phyloP scores from a whole-genome alignment of 2,113 vertebrate species.

The Vireo altiloquus region DNA sequence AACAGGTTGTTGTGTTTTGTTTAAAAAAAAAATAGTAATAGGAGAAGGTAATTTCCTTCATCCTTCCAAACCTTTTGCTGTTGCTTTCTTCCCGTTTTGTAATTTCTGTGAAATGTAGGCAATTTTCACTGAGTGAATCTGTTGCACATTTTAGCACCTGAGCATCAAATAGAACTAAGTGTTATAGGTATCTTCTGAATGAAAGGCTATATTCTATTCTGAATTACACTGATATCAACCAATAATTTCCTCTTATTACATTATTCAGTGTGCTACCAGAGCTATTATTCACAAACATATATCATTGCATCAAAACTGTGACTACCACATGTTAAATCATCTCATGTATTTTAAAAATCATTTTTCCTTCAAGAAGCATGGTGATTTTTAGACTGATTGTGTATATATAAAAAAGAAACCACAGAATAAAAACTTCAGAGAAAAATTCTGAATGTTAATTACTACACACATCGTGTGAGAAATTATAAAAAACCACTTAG shows the following conservation, averaged over 20 bases:
- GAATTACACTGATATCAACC: background rate
- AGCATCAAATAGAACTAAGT: constrained; percentile 9
- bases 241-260: background rate
- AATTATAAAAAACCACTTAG: background rate
- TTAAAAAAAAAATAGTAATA: background rate
- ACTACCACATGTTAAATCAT: background rate
- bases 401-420: background rate
- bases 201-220: background rate
- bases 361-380: background rate
- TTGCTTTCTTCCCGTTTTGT: background rate
- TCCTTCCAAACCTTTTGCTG: background rate
- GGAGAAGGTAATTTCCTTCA: background rate
- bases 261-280: background rate
- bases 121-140: background rate
- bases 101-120: background rate
- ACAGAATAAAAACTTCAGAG: background rate
- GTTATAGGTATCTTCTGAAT: background rate
- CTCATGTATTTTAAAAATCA: background rate
- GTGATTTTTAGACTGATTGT: background rate
- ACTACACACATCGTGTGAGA: background rate
- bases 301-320: background rate
- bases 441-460: background rate
- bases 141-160: background rate
- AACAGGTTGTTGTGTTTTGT: background rate
- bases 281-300: background rate